Evolutionary conservation across 2,113 vertebrate species (phyloP).

Genomic region (Tympanuchus pallidicinctus): DNA sequence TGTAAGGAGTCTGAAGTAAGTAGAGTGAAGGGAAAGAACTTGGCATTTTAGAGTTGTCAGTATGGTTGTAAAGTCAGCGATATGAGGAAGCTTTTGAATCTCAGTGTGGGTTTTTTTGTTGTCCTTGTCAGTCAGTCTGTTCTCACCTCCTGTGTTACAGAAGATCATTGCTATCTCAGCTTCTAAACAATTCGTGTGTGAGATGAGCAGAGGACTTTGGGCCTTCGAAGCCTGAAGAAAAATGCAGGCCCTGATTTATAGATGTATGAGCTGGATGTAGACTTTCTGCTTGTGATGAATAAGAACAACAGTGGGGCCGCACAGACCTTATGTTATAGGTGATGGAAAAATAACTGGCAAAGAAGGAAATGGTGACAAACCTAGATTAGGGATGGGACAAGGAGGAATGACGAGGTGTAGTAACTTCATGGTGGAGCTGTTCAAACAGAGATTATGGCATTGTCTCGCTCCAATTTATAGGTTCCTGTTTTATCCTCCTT

Average conservation of each 20-base stretch:
- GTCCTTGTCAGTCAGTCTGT: not conserved
- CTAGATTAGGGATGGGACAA: not conserved
- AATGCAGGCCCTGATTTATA: not conserved
- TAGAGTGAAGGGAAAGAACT: not conserved
- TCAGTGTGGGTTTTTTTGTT: not conserved
- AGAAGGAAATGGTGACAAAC: not conserved
- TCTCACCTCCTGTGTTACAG: not conserved
- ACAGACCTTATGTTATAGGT: not conserved
- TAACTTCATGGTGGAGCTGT: not conserved
- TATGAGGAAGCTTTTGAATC: conserved; percentile 7
- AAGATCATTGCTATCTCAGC: not conserved
- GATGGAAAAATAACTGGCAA: not conserved
- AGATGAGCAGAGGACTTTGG: not conserved
- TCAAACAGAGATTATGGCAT: not conserved
- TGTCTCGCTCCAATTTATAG: too few relatives aligned
- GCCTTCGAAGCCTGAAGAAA: not conserved
- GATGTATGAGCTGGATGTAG: not conserved
- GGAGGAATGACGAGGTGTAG: not conserved
- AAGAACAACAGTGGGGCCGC: not conserved
- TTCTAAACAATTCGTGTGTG: not conserved
- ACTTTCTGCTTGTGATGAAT: not conserved
- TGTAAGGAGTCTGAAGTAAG: not conserved
- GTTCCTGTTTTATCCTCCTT: too few relatives aligned
- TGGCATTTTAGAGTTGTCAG: not conserved
- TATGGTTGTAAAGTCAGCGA: not conserved